phyloP scores from a whole-genome alignment of 2,888 invertebrate genomes.

The Crocallis elinguaria region DNA sequence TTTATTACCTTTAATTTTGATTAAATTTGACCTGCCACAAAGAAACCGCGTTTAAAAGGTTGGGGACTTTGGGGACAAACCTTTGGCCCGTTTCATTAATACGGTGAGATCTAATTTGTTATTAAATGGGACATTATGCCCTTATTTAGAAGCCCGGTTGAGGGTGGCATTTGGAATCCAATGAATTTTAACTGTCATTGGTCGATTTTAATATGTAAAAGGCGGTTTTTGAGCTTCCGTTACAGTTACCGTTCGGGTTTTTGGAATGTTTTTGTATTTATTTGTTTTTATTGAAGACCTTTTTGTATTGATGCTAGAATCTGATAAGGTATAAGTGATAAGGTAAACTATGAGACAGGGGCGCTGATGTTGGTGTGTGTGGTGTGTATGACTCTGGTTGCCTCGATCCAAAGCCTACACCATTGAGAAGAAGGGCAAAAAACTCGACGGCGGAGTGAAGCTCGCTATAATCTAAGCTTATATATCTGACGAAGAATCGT shows the following conservation, averaged over 20 bases:
- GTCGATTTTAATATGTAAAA: slow-evolving; percentile 71
- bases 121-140: slow-evolving; percentile 79
- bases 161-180: slow-evolving; percentile 70
- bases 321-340: too few species aligned
- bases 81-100: slow-evolving; percentile 57
- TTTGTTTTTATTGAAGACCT: slow-evolving; percentile 16
- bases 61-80: slow-evolving; percentile 14
- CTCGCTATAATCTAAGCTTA: too few species aligned
- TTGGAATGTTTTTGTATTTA: slow-evolving; percentile 22
- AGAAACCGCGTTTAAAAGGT: slow-evolving; percentile 16
- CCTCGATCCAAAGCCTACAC: too few species aligned
- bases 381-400: too few species aligned
- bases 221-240: slow-evolving; percentile 61
- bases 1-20: slow-evolving; percentile 20
- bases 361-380: too few species aligned
- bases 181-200: slow-evolving; percentile 78
- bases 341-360: background rate
- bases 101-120: slow-evolving; percentile 77
- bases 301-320: slow-evolving; percentile 8
- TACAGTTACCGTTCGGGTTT: slow-evolving; percentile 39
- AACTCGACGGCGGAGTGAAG: too few species aligned
- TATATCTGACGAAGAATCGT: too few species aligned
- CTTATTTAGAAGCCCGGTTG: slow-evolving; percentile 58
- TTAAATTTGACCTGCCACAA: slow-evolving; percentile 14
- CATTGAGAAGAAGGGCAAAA: too few species aligned